A percentile compares a stretch with the other conserved stretches of the same genome.
Conservation (phyloP, 2,113 vertebrate species). For the Sinosuthora webbiana region DNA sequence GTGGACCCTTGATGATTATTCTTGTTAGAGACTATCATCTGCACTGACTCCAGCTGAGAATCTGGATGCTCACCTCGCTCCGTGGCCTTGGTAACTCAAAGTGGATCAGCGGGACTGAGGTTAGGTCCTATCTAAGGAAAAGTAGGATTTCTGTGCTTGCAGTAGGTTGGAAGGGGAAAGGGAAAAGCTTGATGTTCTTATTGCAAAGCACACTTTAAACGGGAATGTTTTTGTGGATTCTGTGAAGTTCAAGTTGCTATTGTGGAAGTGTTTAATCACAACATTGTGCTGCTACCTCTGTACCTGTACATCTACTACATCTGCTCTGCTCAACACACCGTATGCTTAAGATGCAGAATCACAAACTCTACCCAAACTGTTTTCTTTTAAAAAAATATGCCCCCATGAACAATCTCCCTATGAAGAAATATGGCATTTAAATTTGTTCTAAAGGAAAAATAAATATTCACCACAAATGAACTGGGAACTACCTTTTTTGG, state of each 20-base stretch:
- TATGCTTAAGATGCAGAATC: neutral
- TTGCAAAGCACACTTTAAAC: neutral
- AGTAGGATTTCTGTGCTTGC: neutral
- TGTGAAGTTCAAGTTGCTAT: neutral
- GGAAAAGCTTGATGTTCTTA: neutral
- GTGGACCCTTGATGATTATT: neutral
- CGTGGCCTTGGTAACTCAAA: neutral
- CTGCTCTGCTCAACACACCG: neutral
- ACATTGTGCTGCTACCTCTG: neutral
- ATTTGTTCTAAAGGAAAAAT: neutral
- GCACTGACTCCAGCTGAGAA: neutral
- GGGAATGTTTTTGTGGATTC: neutral
- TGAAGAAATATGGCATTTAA: neutral
- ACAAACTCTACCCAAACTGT: neutral
- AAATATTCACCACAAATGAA: neutral
- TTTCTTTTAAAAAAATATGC: neutral
- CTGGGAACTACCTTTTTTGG: neutral
- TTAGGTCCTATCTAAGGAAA: neutral
- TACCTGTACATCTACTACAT: neutral
- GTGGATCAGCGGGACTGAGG: neutral
- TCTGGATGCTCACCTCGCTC: neutral
- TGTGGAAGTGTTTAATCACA: neutral
- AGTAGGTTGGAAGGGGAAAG: neutral
- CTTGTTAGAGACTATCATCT: neutral
- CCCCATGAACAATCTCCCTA: neutral